These are phyloP conservation scores for Apomyelois bistriatella DNA, from an alignment of 2,888 invertebrate genomes.

Conservation along the genomic window DNA sequence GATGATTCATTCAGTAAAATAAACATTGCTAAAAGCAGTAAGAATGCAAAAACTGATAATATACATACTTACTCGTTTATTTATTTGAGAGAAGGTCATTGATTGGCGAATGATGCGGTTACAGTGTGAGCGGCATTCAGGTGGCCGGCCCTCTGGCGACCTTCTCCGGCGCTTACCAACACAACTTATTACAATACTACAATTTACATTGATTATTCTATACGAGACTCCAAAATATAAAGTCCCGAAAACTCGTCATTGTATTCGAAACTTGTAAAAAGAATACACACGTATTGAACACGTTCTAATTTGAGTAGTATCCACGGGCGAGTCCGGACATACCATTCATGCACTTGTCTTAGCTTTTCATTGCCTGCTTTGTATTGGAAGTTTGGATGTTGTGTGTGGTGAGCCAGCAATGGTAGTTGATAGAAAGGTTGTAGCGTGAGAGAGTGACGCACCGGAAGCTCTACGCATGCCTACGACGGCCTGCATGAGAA, in stretches of 20 bases:
- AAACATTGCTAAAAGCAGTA: neutral
- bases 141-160: neutral
- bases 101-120: neutral
- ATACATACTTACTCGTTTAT: neutral
- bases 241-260: neutral
- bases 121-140: neutral
- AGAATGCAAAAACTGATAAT: neutral
- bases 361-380: conserved; percentile 18
- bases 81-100: neutral
- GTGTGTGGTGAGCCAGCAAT: conserved; percentile 18
- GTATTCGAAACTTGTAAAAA: neutral
- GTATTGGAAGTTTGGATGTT: conserved; percentile 20
- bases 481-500: conserved; percentile 14
- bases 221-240: no score
- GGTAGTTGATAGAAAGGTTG: conserved; percentile 22
- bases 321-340: conserved; percentile 32
- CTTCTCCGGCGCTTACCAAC: neutral
- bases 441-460: conserved; percentile 37
- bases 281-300: neutral
- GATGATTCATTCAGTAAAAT: neutral
- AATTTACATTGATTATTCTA: neutral
- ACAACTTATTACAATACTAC: neutral
- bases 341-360: conserved; percentile 27
- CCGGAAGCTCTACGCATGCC: conserved; percentile 35
- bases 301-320: neutral